Evolutionary conservation across 1,140 invertebrate genomes (phyloP).

Genomic region (Diorhabda elongata): DNA sequence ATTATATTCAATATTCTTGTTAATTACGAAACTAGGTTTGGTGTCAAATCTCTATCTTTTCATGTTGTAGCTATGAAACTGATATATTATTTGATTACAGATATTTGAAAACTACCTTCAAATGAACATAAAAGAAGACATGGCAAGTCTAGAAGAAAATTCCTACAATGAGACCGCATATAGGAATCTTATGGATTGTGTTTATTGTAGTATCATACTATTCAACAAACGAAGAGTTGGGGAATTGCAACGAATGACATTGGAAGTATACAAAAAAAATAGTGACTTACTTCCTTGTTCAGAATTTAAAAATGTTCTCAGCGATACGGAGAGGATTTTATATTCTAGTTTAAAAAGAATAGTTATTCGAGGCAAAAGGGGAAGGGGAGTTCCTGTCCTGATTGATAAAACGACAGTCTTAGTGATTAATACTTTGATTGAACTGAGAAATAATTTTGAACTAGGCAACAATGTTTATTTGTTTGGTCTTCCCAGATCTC

Average conservation of each 20-base stretch:
- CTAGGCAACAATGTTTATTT: constrained; percentile 18
- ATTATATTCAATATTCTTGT: too few species aligned
- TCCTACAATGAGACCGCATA: constrained; percentile 25
- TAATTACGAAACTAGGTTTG: too few species aligned
- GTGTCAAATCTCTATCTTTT: too few species aligned
- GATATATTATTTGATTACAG: too few species aligned
- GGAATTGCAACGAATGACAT: constrained; percentile 26
- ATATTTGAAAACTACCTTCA: too few species aligned
- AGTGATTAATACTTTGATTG: background rate
- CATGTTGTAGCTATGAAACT: too few species aligned
- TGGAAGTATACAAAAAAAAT: constrained; percentile 9
- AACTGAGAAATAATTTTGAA: background rate
- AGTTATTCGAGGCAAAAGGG: constrained; percentile 27
- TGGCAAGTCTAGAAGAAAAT: constrained; percentile 10
- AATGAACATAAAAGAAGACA: too few species aligned
- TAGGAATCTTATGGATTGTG: constrained; percentile 29
- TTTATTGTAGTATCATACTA: constrained; percentile 32
- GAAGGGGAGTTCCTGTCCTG: constrained; percentile 19
- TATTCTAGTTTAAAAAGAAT: constrained; percentile 25
- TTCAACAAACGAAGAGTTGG: constrained; percentile 34
- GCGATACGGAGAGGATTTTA: constrained; percentile 23
- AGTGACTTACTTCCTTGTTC: background rate
- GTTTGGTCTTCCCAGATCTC: constrained; percentile 21
- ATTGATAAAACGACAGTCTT: background rate
- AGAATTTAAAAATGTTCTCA: constrained; percentile 24